Evolutionary conservation across 2,888 invertebrate species (phyloP).

Genomic region (Xanthorhoe spadicearia): DNA sequence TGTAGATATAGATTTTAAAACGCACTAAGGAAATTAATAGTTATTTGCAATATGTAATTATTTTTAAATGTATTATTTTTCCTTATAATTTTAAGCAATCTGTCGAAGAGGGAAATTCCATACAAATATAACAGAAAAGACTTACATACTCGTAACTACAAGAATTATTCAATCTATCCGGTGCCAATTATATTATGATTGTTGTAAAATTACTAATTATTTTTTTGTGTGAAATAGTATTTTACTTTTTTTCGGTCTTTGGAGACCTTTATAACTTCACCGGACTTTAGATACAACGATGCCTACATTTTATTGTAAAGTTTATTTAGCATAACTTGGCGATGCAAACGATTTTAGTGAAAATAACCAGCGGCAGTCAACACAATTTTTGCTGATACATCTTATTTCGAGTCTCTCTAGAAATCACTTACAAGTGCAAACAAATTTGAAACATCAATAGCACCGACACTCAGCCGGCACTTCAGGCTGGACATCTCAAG

Average conservation of each 20-base stretch:
- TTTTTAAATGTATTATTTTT: not conserved
- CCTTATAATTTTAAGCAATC: not conserved
- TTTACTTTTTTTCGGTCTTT: no score
- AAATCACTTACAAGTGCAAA: conserved; percentile 20
- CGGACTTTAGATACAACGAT: no score
- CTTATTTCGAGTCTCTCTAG: not conserved
- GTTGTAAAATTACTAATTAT: not conserved
- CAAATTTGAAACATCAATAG: conserved; percentile 38
- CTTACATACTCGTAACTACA: not conserved
- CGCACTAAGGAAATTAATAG: not conserved
- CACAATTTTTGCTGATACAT: not conserved
- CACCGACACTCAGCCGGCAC: conserved; percentile 46
- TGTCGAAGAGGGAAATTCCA: not conserved
- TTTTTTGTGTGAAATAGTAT: no score
- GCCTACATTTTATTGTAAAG: no score
- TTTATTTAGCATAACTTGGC: no score
- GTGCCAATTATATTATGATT: not conserved
- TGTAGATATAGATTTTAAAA: no score
- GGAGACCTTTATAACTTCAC: no score
- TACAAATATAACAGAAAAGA: not conserved
- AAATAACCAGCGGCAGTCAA: not conserved
- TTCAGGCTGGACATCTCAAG: conserved; percentile 48
- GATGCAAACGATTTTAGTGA: not conserved
- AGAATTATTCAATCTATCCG: not conserved
- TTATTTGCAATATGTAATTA: not conserved